Conservation (phyloP, 2,797 vertebrate genomes). For the Siniperca scherzeri region DNA sequence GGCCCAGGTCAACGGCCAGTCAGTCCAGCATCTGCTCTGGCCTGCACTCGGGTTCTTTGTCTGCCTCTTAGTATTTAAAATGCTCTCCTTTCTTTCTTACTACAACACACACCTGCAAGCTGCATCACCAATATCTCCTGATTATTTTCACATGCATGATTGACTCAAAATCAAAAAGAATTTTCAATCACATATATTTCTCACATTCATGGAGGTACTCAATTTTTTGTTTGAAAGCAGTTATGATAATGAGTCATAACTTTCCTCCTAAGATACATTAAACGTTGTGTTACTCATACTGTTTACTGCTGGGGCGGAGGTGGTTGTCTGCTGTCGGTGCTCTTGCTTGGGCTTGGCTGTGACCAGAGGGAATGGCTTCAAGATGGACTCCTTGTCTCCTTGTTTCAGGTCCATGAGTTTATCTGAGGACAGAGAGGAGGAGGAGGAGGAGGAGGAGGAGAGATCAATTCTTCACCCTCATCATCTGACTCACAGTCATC, state of each 20-base stretch:
- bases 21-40: constrained; percentile 66
- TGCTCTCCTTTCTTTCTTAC: constrained; percentile 10
- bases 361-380: constrained; percentile 76
- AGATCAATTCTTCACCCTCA: constrained; percentile 68
- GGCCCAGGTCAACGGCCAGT: constrained; percentile 45
- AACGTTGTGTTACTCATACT: constrained; percentile 62
- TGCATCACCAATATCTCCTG: not conserved
- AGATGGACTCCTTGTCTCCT: constrained; percentile 79
- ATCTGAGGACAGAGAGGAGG: constrained; percentile 76
- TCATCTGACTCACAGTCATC: constrained; percentile 70
- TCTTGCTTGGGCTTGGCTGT: constrained; percentile 83
- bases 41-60: not conserved
- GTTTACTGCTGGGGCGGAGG: constrained; percentile 72
- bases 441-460: constrained; percentile 54
- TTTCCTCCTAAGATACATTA: constrained; percentile 5
- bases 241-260: not conserved
- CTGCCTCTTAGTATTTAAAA: constrained; percentile 21
- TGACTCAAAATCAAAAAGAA: not conserved
- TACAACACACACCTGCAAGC: constrained; percentile 26
- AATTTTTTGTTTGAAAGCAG: not conserved
- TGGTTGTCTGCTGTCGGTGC: constrained; percentile 72
- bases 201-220: not conserved
- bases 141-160: constrained; percentile 10
- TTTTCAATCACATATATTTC: not conserved
- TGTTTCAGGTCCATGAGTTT: constrained; percentile 81